These are phyloP conservation scores for Poicephalus gulielmi DNA, from an alignment of 2,113 vertebrate species.

Conservation along the genomic window DNA sequence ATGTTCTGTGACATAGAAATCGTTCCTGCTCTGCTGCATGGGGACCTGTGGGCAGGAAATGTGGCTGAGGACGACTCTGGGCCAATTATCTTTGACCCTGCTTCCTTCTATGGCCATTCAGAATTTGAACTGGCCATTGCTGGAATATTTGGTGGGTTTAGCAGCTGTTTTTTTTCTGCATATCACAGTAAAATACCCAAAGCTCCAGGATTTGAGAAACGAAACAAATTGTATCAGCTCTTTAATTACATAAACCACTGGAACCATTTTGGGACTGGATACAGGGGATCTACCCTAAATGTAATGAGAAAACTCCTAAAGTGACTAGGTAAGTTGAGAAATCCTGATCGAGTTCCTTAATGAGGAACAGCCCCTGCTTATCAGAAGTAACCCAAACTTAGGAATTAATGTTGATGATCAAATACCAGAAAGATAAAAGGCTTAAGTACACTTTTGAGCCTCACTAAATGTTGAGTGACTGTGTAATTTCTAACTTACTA, in stretches of 20 bases:
- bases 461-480: not conserved
- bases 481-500: not conserved
- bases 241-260: conserved; percentile 96
- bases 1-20: conserved; percentile 81
- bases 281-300: conserved; percentile 83
- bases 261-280: conserved; percentile 93
- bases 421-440: not conserved
- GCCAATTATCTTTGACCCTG: conserved; percentile 90
- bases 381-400: not conserved
- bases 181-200: conserved; percentile 90
- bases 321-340: conserved; percentile 48
- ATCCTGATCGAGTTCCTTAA: not conserved
- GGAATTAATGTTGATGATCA: not conserved
- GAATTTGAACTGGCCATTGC: conserved; percentile 89
- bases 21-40: conserved; percentile 84
- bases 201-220: conserved; percentile 83
- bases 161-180: conserved; percentile 83
- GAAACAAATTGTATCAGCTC: conserved; percentile 90
- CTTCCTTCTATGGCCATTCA: conserved; percentile 92
- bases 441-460: not conserved
- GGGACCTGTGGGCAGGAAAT: conserved; percentile 90
- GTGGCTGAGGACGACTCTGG: conserved; percentile 78
- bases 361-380: not conserved
- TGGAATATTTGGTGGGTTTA: conserved; percentile 90
- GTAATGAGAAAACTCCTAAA: conserved; percentile 86